These are phyloP conservation scores for Thereva nobilitata DNA, from an alignment of 2,888 invertebrate species.

Conservation along the genomic window DNA sequence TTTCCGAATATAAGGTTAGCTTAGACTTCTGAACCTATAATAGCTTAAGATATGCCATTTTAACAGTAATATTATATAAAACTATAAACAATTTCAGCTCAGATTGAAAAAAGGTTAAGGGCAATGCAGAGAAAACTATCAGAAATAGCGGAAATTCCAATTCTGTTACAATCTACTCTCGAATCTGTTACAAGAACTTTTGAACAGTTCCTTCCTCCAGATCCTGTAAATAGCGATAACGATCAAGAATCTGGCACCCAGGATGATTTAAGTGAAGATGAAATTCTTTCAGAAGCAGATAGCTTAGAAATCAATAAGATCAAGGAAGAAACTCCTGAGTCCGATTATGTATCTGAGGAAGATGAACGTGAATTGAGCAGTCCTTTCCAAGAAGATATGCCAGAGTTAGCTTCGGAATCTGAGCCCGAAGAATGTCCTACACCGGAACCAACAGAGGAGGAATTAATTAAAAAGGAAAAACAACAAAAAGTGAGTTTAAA, in stretches of 20 bases:
- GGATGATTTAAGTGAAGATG: constrained; percentile 48
- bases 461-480: constrained; percentile 45
- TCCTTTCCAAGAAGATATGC: constrained; percentile 46
- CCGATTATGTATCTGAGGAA: constrained; percentile 55
- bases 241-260: constrained; percentile 39
- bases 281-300: constrained; percentile 38
- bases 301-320: constrained; percentile 36
- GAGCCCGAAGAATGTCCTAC: constrained; percentile 35
- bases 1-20: too few species aligned
- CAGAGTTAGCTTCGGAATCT: constrained; percentile 49
- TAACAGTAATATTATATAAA: not conserved
- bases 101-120: constrained; percentile 53
- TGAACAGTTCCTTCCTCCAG: constrained; percentile 48
- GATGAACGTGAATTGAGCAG: constrained; percentile 30
- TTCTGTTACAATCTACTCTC: constrained; percentile 54
- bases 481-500: constrained; percentile 44
- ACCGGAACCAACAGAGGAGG: constrained; percentile 42
- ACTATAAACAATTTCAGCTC: constrained; percentile 2
- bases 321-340: constrained; percentile 53
- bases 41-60: too few species aligned
- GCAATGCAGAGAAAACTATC: constrained; percentile 57
- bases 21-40: too few species aligned
- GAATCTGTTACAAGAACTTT: constrained; percentile 56
- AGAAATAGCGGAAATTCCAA: constrained; percentile 57
- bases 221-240: not conserved